Percentiles rank a stretch among this genome's conserved stretches.
Conservation (phyloP, 2,888 invertebrate species). For the Ptychoptera contaminata region DNA sequence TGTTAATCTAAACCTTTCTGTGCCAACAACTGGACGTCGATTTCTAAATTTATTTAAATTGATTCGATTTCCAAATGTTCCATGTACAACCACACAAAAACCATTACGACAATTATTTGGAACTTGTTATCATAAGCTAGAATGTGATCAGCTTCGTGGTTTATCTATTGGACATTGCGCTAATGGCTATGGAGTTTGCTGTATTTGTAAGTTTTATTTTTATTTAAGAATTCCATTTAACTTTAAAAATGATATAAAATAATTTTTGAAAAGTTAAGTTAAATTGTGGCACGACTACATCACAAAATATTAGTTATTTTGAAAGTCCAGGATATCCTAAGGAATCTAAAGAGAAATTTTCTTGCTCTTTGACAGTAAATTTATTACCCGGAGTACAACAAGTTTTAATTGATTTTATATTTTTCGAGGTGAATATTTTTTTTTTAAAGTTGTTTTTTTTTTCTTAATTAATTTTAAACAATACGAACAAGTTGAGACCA, state of each 20-base stretch:
- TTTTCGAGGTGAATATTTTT: conserved; percentile 44
- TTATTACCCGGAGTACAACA: conserved; percentile 44
- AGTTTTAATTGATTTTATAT: conserved; percentile 49
- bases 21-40: conserved; percentile 16
- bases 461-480: background rate
- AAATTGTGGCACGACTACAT: conserved; percentile 49
- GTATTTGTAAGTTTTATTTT: conserved; percentile 45
- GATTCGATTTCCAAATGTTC: conserved; percentile 48
- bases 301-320: conserved; percentile 50
- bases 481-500: conserved; percentile 35
- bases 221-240: background rate
- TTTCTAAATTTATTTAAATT: conserved; percentile 56
- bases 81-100: conserved; percentile 32
- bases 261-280: conserved; percentile 31
- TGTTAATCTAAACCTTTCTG: too few species aligned
- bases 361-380: conserved; percentile 47
- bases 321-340: conserved; percentile 58
- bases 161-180: conserved; percentile 50
- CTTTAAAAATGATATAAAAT: background rate
- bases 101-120: conserved; percentile 45
- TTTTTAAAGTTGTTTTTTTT: background rate
- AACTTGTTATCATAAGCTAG: conserved; percentile 48
- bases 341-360: conserved; percentile 36
- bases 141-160: conserved; percentile 48
- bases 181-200: conserved; percentile 57